Base-by-base conservation (phyloP, 1,140 invertebrate species). In the Platyscapa corneri region DNA sequence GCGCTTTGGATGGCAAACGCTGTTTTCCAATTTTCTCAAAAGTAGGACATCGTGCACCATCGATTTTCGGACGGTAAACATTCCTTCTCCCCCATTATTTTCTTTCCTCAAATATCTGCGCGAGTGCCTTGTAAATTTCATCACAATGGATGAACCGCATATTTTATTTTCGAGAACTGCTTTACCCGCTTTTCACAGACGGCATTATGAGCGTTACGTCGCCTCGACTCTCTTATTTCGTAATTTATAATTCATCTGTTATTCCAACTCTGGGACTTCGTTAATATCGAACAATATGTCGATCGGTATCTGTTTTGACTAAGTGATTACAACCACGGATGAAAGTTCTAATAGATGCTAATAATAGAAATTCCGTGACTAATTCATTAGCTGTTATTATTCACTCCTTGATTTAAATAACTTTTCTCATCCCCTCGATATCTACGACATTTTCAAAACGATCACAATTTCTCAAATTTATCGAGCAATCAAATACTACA, bases 1-100 rank as follows among this genome's bases (percentile, higher is more conserved):
- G 70, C 16, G 20, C 37, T 72, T 14, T 32, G 34, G 18, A 72
- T 34, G 70, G 70, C 34, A 32, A 16, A 39, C 70, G 70, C 34
- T 72, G 34, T 74, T 74, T 74, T 74, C 5, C 10, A 74, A 74
- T 42, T 74, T 74, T 74, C 70, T 74, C 70, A 74, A 74, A 74
- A 74, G 70, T 74, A 42, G 70, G 70, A 74, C 70, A 42, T 42
- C 39, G 70, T 74, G 37, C 70, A 42, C 42, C 70, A 74, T 74
- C 27, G 70, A 74, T 74, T 74, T 74, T 74, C 37, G 23, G 37
- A 3, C 20, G 30, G 70, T 42, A 74, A 74, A 74, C 39, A 42
- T 74, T 74, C 70, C 42, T n/a, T 3, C 27, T 42, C 23, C 5
- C n/a, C 70, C 70, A 42, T 67, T 67, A 20, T 67, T 67, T 34